A percentile compares a stretch with the other conserved stretches of the same genome.
phyloP scores from a whole-genome alignment of 2,888 invertebrate species.

The Philereme transversata region DNA sequence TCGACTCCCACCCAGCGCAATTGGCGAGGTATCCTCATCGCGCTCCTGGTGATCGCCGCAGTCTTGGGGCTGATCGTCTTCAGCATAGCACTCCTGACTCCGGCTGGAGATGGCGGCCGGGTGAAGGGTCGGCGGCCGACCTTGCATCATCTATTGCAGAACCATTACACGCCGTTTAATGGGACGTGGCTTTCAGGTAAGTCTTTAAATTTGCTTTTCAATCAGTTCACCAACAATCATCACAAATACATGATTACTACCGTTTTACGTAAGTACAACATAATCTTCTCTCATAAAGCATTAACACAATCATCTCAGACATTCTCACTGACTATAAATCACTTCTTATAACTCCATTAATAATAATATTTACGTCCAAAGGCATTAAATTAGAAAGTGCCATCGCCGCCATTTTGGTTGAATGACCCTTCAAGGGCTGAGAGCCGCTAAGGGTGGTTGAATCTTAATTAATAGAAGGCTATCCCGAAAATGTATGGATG shows the following conservation, averaged over 20 bases:
- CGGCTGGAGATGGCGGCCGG: constrained; percentile 88
- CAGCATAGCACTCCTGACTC: constrained; percentile 95
- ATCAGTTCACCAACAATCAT: too few species aligned
- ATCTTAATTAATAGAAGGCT: constrained; percentile 11
- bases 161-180: constrained; percentile 87
- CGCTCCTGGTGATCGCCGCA: constrained; percentile 94
- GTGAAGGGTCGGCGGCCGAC: constrained; percentile 87
- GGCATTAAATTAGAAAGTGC: constrained; percentile 22
- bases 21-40: constrained; percentile 97
- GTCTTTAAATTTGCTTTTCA: constrained; percentile 17
- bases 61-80: constrained; percentile 95
- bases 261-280: too few species aligned
- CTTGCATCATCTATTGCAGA: constrained; percentile 86
- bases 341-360: constrained; percentile 23
- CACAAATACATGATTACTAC: too few species aligned
- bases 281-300: too few species aligned
- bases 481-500: constrained; percentile 6
- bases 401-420: constrained; percentile 29
- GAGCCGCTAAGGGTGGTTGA: constrained; percentile 14
- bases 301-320: constrained; percentile 9
- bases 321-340: constrained; percentile 20
- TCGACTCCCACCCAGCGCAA: constrained; percentile 94
- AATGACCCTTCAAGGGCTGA: constrained; percentile 23
- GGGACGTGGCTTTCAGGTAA: constrained; percentile 82
- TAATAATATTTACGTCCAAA: constrained; percentile 24